A percentile compares a stretch with the other conserved stretches of the same genome.
Evolutionary conservation across 2,113 vertebrate species (phyloP).

Genomic region (Panthera uncia): DNA sequence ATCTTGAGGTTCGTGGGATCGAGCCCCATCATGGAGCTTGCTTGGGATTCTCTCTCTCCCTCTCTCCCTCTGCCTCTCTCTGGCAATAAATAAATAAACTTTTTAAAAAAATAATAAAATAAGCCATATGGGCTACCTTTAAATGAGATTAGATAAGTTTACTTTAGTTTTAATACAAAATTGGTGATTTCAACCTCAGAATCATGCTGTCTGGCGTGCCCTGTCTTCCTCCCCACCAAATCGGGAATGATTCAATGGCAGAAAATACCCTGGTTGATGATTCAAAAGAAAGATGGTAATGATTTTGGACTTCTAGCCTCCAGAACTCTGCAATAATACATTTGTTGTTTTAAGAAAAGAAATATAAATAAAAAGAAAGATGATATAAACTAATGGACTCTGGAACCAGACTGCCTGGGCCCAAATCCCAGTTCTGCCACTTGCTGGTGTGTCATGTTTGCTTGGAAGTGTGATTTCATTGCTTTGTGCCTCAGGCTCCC

Average conservation of each 20-base stretch:
- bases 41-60: no score
- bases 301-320: neutral
- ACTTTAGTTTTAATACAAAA: neutral
- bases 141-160: neutral
- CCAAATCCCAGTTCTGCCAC: neutral
- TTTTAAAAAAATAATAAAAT: neutral
- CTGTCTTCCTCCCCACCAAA: no score
- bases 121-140: neutral
- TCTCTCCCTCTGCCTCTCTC: no score
- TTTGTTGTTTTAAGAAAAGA: neutral
- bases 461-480: neutral
- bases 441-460: neutral
- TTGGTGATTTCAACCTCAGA: neutral
- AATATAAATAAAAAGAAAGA: neutral
- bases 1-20: no score
- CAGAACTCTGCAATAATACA: neutral
- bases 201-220: neutral
- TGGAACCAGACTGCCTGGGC: neutral
- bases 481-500: neutral
- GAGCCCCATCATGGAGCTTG: no score
- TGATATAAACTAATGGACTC: rapidly evolving
- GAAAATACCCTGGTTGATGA: neutral
- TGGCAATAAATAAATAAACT: no score
- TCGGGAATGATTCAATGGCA: neutral
- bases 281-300: neutral